phyloP scores from a whole-genome alignment of 2,797 vertebrate genomes.

The Tamandua tetradactyla region DNA sequence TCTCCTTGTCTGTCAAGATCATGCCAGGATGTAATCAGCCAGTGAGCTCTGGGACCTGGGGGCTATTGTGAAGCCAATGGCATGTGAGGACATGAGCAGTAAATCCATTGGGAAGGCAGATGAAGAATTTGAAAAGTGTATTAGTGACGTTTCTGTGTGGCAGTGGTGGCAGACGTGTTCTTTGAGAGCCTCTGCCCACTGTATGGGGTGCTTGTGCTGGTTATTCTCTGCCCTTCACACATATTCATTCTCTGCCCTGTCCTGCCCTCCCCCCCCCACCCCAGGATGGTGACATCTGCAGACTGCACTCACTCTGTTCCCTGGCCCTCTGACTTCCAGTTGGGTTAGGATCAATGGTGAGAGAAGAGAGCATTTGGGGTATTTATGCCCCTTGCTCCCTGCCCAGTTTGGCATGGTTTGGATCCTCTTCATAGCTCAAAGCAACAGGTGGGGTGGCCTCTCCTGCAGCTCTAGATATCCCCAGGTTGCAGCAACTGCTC shows the following conservation, averaged over 20 bases:
- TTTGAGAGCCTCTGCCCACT: too few species aligned
- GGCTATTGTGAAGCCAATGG: not conserved
- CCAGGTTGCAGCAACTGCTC: not conserved
- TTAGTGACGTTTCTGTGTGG: not conserved
- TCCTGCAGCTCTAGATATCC: not conserved
- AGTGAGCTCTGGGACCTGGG: not conserved
- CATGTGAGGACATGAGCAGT: not conserved
- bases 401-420: not conserved
- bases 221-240: not conserved
- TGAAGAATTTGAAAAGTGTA: not conserved
- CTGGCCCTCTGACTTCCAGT: not conserved
- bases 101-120: not conserved
- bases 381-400: too few species aligned
- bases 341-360: too few species aligned
- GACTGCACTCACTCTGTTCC: accelerated
- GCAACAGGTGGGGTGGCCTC: too few species aligned
- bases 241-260: too few species aligned
- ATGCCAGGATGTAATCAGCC: not conserved
- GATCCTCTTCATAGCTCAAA: accelerated
- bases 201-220: not conserved
- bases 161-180: not conserved
- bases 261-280: too few species aligned
- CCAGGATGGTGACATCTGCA: not conserved
- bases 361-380: accelerated
- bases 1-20: not conserved